Evolutionary conservation across 2,113 vertebrate genomes (phyloP), one percentile per base, ranked within the genome.

Genomic region (Antechinus flavipes): DNA sequence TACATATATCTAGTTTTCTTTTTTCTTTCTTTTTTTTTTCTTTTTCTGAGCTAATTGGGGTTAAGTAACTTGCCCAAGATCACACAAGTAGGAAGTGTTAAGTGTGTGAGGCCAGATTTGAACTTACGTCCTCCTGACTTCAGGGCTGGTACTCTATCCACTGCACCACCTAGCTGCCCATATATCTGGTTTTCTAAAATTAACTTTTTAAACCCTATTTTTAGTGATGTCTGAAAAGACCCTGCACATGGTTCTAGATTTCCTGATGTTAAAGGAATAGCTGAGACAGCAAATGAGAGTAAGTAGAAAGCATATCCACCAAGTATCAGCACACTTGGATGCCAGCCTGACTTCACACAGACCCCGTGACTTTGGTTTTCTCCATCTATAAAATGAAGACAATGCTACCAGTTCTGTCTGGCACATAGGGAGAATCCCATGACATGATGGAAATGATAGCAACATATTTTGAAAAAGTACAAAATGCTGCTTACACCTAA

Each of bases 361-460:
- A 58, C 53, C 76, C 89, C 55, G 42, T 22, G 11, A 42, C 16
- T 7, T 22, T 42, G 35, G 14, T 84, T n/a, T 84, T 47, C n/a
- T 26, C 22, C 35, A 19, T 42, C 14, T 76, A 3, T n/a, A n/a
- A 76, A 22, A 84, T 22, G 26, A 58, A 84, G 68, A 84, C n/a
- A 84, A 84, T 84, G 35, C n/a, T 22, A n/a, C n/a, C 55, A 76
- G 49, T 47, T 7, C 90, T 58, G 47, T 26, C 58, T 93, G 54
- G 93, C 54, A 55, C 92, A 54, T 55, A 89, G 46, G 90, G 53
- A 93, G 7, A 89, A 93, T 50, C 58, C 93, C 91, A 76, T 26
- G 49, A 91, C 47, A 90, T 0, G 54, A 91, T 35, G 56, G 53
- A 96, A 49, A 23, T 42, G 55, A 84, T 23, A 26, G 12, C 7